Conservation (phyloP, 2,888 invertebrate genomes). For the Helicoverpa assulta region DNA sequence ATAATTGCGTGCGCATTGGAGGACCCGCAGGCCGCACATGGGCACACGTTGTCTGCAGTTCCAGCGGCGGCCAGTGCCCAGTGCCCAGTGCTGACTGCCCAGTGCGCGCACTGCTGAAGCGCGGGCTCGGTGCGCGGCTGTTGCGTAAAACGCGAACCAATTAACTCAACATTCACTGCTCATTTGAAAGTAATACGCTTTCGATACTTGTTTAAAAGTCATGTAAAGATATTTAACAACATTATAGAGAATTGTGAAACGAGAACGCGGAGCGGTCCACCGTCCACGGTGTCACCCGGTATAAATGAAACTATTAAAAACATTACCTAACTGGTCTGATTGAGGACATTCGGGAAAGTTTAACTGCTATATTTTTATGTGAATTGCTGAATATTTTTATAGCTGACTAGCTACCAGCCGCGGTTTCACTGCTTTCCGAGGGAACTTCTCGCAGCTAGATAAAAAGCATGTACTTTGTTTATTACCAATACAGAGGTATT, state of each 20-base stretch:
- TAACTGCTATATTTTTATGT: conserved; percentile 19
- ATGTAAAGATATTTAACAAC: conserved; percentile 23
- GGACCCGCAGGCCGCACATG: not conserved
- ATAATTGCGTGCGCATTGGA: too few species aligned
- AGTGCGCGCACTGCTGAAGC: conserved; percentile 12
- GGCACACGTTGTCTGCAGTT: conserved; percentile 7
- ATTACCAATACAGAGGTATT: too few species aligned
- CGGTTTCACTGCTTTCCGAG: too few species aligned
- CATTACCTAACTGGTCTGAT: conserved; percentile 15
- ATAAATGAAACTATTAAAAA: conserved; percentile 25
- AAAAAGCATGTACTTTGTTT: too few species aligned
- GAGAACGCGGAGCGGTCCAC: conserved; percentile 4
- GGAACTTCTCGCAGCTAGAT: too few species aligned
- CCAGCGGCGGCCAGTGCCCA: too few species aligned
- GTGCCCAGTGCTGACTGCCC: not conserved
- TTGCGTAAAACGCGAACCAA: conserved; percentile 43
- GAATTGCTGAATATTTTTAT: conserved; percentile 33
- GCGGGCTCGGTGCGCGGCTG: conserved; percentile 14
- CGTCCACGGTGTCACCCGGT: conserved; percentile 6
- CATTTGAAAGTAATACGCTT: conserved; percentile 54
- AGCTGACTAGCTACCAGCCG: not conserved
- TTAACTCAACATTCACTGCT: conserved; percentile 49
- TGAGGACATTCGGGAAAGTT: conserved; percentile 20
- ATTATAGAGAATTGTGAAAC: conserved; percentile 39
- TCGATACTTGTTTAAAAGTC: conserved; percentile 49